Conservation (phyloP, 1,140 invertebrate genomes). For the Psilanteris sp. region DNA sequence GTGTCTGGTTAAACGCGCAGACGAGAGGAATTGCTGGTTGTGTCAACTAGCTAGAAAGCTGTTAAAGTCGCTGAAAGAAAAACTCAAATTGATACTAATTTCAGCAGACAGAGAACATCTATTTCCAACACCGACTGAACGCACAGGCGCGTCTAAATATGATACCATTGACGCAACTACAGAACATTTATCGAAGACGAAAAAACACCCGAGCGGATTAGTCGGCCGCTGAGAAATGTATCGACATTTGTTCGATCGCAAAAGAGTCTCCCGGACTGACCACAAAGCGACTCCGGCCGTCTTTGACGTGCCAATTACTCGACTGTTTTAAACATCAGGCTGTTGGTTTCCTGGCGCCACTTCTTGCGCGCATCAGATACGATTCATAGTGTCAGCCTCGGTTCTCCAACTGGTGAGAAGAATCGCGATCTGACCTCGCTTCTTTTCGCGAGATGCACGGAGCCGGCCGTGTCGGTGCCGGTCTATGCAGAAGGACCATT, state of each 20-base stretch:
- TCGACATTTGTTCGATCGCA: slow-evolving; percentile 53
- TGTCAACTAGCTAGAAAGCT: too few relatives aligned
- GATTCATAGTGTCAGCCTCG: slow-evolving; percentile 42
- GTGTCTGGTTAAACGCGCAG: too few relatives aligned
- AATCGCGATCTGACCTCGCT: slow-evolving; percentile 52
- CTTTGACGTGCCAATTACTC: slow-evolving; percentile 45
- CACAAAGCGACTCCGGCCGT: slow-evolving; percentile 31
- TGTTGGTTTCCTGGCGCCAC: slow-evolving; percentile 40
- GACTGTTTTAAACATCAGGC: slow-evolving; percentile 47
- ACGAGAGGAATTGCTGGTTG: too few relatives aligned
- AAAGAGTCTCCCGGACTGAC: slow-evolving; percentile 34
- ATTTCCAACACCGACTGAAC: too few relatives aligned
- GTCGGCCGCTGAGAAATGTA: slow-evolving; percentile 34
- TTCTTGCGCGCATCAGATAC: slow-evolving; percentile 56
- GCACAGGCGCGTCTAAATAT: too few relatives aligned
- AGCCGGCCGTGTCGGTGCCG: slow-evolving; percentile 24
- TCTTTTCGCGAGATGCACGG: slow-evolving; percentile 45
- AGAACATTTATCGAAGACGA: slow-evolving; percentile 39
- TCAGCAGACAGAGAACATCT: too few relatives aligned
- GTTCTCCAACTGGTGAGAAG: slow-evolving; percentile 32
- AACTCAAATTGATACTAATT: too few relatives aligned
- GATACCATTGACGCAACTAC: slow-evolving; percentile 20
- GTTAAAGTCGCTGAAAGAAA: too few relatives aligned
- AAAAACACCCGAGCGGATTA: slow-evolving; percentile 25
- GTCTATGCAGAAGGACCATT: slow-evolving; percentile 31